phyloP scores from a whole-genome alignment of 2,797 vertebrate genomes.

The Eutrigla gurnardus region DNA sequence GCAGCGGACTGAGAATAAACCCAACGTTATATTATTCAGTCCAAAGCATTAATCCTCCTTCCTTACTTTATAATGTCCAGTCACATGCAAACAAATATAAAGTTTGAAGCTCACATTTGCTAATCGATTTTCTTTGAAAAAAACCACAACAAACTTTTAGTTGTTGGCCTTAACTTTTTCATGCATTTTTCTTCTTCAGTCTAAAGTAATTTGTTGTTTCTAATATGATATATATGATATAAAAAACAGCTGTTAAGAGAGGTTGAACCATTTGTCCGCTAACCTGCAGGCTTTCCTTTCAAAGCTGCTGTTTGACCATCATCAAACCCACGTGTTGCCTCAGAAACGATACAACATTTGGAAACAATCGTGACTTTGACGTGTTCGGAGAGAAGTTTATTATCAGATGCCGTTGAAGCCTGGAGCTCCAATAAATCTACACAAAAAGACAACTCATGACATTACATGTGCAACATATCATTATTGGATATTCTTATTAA shows the following conservation, averaged over 20 bases:
- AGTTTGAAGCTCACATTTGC: too few relatives aligned
- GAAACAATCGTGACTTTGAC: neutral
- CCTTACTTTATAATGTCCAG: neutral
- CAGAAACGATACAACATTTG: neutral
- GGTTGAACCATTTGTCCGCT: too few relatives aligned
- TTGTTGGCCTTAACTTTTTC: too few relatives aligned
- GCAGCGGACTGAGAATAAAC: neutral
- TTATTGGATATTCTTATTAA: neutral
- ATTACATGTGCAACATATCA: neutral
- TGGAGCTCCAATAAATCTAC: neutral
- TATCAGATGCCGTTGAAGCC: too few relatives aligned
- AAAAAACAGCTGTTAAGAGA: too few relatives aligned
- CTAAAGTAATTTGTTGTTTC: neutral
- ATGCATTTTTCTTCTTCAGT: too few relatives aligned
- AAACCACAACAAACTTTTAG: too few relatives aligned
- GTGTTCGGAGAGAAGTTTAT: constrained; percentile 31
- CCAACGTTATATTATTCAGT: neutral
- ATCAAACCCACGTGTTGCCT: neutral
- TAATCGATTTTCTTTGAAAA: too few relatives aligned
- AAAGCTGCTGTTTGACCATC: neutral
- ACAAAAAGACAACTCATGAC: neutral
- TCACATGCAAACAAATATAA: neutral
- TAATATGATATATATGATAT: neutral
- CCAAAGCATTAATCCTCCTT: neutral
- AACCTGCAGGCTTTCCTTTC: neutral